Percentiles rank a stretch among this genome's conserved stretches.
Conservation (phyloP, 2,888 invertebrate species). For the Drosophila anceps region DNA sequence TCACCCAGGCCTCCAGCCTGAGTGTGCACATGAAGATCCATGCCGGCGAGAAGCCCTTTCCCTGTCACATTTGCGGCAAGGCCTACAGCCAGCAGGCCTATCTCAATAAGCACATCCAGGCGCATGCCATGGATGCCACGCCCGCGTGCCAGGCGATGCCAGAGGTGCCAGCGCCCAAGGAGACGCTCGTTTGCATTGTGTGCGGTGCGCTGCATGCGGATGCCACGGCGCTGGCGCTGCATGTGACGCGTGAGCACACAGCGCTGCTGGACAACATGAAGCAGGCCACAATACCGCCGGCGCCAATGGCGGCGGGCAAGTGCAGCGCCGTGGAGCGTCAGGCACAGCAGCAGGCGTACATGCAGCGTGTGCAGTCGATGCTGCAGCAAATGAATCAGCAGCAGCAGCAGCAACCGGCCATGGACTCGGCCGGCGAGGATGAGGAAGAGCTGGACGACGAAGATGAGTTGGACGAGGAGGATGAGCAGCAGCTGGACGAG, state of each 20-base stretch:
- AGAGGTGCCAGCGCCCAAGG: conserved; percentile 42
- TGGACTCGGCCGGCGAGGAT: conserved; percentile 73
- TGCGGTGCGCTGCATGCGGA: conserved; percentile 83
- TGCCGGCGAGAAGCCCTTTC: conserved; percentile 83
- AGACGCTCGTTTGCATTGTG: conserved; percentile 83
- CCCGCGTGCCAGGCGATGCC: conserved; percentile 12
- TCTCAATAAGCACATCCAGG: conserved; percentile 83
- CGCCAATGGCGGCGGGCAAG: conserved; percentile 36
- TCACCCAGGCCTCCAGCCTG: conserved; percentile 85
- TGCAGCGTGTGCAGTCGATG: conserved; percentile 73
- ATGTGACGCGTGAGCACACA: conserved; percentile 83
- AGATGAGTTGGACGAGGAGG: conserved; percentile 43
- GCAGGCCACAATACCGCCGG: conserved; percentile 47
- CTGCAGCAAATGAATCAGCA: conserved; percentile 72
- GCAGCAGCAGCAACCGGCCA: conserved; percentile 52
- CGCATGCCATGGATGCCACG: conserved; percentile 68
- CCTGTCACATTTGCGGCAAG: conserved; percentile 83
- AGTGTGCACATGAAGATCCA: conserved; percentile 85
- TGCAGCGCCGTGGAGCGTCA: conserved; percentile 62
- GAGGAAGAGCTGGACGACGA: conserved; percentile 63
- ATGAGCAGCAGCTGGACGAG: conserved; percentile 62
- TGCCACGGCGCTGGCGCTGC: conserved; percentile 81
- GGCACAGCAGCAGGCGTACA: conserved; percentile 73
- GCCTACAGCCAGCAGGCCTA: conserved; percentile 84
- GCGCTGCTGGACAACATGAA: conserved; percentile 82